These are phyloP conservation scores for Coelinius sp. DNA, from an alignment of 2,888 invertebrate species.

Conservation along the genomic window DNA sequence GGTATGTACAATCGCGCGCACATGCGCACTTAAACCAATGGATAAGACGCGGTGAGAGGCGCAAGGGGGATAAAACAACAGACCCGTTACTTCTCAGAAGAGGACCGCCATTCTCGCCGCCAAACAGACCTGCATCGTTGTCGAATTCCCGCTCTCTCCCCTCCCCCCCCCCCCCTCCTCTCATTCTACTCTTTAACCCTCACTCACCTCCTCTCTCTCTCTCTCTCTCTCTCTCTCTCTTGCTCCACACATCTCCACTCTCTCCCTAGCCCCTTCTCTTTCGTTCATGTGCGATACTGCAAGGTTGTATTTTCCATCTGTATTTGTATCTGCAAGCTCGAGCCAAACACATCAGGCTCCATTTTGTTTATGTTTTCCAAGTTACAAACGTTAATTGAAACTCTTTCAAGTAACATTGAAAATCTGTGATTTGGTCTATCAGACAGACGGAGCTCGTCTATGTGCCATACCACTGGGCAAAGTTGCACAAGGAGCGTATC, in stretches of 20 bases:
- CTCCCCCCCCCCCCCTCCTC: constrained; percentile 14
- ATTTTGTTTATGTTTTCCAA: constrained; percentile 17
- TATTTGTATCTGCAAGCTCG: constrained; percentile 9
- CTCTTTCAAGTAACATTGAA: not conserved
- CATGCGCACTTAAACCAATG: constrained; percentile 31
- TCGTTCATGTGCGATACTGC: constrained; percentile 11
- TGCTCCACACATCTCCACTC: not conserved
- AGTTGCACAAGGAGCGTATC: constrained; percentile 18
- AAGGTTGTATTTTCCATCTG: constrained; percentile 23
- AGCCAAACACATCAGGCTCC: constrained; percentile 32
- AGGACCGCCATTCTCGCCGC: constrained; percentile 62
- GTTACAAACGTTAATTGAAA: not conserved
- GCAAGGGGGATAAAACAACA: constrained; percentile 59
- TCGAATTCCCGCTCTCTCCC: constrained; percentile 39
- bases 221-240: no score
- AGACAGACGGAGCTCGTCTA: not conserved
- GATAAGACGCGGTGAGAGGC: constrained; percentile 34
- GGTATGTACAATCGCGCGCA: constrained; percentile 45
- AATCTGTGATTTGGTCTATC: not conserved
- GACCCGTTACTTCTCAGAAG: constrained; percentile 69
- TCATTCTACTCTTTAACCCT: not conserved
- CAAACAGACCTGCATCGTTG: constrained; percentile 65
- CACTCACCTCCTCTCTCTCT: constrained; percentile 1
- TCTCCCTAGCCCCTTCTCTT: constrained; percentile 12
- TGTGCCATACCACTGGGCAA: constrained; percentile 11